Evolutionary conservation across 2,113 vertebrate genomes (phyloP).

Genomic region (Syrmaticus mikado): DNA sequence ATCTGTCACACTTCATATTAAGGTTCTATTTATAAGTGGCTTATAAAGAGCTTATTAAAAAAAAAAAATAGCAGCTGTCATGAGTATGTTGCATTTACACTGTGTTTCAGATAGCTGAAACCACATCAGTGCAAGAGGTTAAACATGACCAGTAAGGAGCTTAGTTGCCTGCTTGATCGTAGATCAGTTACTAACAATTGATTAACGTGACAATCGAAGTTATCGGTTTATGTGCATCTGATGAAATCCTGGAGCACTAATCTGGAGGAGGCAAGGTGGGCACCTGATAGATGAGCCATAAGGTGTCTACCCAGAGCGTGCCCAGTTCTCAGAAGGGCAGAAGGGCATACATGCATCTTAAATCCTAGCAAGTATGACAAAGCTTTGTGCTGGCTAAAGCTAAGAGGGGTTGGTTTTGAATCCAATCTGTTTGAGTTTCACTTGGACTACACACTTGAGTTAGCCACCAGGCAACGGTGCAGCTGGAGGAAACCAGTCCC

Average conservation of each 20-base stretch:
- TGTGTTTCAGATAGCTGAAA: background rate
- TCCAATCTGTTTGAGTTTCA: background rate
- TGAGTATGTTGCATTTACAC: background rate
- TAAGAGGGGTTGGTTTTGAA: background rate
- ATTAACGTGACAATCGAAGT: background rate
- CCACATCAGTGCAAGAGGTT: background rate
- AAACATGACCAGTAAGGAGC: background rate
- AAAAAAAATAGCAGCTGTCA: conserved; percentile 45
- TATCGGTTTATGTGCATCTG: background rate
- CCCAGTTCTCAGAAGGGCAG: background rate
- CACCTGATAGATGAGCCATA: background rate
- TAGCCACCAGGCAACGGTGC: background rate
- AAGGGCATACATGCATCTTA: background rate
- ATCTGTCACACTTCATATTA: conserved; percentile 65
- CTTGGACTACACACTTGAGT: background rate
- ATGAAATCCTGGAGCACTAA: background rate
- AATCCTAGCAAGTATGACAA: background rate
- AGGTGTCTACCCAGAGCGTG: background rate
- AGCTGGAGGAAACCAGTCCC: background rate
- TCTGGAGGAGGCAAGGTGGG: background rate
- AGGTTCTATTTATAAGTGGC: conserved; percentile 68
- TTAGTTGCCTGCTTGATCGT: conserved; percentile 4
- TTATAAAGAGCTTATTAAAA: conserved; percentile 53
- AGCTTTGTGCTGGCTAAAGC: background rate
- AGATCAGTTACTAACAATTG: conserved; percentile 11